Base-by-base conservation (phyloP, 2,888 invertebrate species). In the Spicauda simplicius region DNA sequence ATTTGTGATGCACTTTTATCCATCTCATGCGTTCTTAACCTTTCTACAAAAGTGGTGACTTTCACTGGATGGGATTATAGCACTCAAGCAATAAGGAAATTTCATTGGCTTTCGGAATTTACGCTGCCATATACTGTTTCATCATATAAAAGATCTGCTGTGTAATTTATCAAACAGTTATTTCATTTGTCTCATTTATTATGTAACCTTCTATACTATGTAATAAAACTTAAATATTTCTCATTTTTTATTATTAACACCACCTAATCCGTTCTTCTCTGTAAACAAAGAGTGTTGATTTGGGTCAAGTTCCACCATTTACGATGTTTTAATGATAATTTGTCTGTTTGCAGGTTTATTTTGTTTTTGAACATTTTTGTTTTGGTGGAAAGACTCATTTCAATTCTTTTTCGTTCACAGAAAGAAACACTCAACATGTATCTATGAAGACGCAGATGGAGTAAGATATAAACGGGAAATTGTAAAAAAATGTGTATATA, bases 281-380 rank as follows among this genome's bases (percentile, higher is more conserved):
- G 61, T 30, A 37, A 57, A n/a, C 72, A 73, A 65, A 79, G 86
- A 82, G 79, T 77, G 81, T 87, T 85, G 86, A 82, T 87, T 88
- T 90, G 90, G 87, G 89, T 90, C 87, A 83, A 82, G 78, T 83
- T 90, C 88, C 90, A 89, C 88, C 83, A 76, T 69, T 71, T 62
- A 73, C 70, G 73, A n/a, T 45, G 73, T 75, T 72, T 71, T 69
- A 68, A 71, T 67, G 65, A 74, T 67, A 70, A 69, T 71, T 80
- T 75, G 75, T 68, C 69, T 70, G 72, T 73, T 80, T 72, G 54
- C 72, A 74, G 76, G 74, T 71, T 69, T 25, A 5, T 7, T n/a
- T 59, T 60, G 69, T 69, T 69, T 71, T 48, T 48, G 16, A 8
- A 68, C 56, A 37, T 33, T 33, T 52, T 50, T 20, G 68, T 72